Percentiles rank a stretch among this genome's conserved stretches.
These are phyloP conservation scores for Chrysomela aeneicollis DNA, from an alignment of 2,888 invertebrate genomes.

Conservation along the genomic window DNA sequence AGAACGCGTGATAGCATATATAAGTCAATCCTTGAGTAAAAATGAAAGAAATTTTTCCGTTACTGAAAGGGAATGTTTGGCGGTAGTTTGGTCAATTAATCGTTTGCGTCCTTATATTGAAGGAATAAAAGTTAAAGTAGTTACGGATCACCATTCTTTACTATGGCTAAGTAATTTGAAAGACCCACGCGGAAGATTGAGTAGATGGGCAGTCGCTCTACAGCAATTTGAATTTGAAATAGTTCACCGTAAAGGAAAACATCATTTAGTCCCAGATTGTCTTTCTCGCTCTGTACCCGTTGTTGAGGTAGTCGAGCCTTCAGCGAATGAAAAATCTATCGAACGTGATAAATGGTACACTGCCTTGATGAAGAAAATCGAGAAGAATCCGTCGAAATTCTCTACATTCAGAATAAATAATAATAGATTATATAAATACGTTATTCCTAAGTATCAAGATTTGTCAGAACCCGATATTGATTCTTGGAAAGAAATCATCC, in stretches of 20 bases:
- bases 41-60: conserved; percentile 31
- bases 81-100: conserved; percentile 30
- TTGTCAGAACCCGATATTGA: conserved; percentile 24
- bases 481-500: conserved; percentile 39
- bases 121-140: conserved; percentile 22
- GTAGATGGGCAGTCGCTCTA: conserved; percentile 15
- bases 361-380: conserved; percentile 19
- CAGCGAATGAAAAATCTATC: background rate
- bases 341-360: conserved; percentile 36
- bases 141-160: conserved; percentile 32
- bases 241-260: conserved; percentile 29
- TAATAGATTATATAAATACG: conserved; percentile 34
- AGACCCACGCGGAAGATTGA: conserved; percentile 25
- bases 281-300: conserved; percentile 24
- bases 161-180: conserved; percentile 25
- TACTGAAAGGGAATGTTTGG: conserved; percentile 29
- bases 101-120: conserved; percentile 31
- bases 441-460: conserved; percentile 21
- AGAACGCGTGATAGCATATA: conserved; percentile 31
- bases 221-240: conserved; percentile 39
- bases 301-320: background rate
- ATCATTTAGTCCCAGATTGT: conserved; percentile 30
- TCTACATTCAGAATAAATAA: conserved; percentile 34
- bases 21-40: conserved; percentile 27
- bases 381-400: conserved; percentile 29